Conservation (phyloP, 1,140 invertebrate species). For the Nomia melanderi region DNA sequence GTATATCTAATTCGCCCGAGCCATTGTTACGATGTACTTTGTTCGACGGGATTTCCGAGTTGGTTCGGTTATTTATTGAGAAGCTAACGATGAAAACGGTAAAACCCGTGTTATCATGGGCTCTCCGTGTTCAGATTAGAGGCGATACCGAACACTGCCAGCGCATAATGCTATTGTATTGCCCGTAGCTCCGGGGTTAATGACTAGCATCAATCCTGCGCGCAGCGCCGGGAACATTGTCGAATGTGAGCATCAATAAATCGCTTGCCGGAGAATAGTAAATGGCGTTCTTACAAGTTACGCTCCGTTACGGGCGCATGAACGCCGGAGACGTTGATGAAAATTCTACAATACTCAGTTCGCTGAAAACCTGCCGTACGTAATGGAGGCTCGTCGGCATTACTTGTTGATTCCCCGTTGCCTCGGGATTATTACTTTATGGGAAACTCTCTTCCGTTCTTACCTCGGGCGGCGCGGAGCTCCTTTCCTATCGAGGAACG, state of each 20-base stretch:
- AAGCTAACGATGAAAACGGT: neutral
- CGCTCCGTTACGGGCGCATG: no score
- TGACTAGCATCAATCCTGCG: constrained; percentile 14
- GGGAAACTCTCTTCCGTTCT: no score
- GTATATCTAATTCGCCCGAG: no score
- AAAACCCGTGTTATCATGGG: neutral
- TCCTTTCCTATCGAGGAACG: no score
- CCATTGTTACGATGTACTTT: no score
- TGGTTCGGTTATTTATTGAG: no score
- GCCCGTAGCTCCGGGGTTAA: constrained; percentile 1
- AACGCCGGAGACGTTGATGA: neutral
- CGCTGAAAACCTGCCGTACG: no score
- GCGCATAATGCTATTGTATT: constrained; percentile 23
- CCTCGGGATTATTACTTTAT: no score
- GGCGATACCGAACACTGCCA: neutral
- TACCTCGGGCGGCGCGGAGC: no score
- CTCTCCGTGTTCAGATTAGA: constrained; percentile 4
- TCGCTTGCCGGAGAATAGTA: neutral
- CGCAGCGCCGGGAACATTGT: neutral
- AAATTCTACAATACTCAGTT: neutral
- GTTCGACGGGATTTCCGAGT: no score
- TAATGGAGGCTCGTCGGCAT: no score
- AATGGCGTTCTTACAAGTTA: neutral
- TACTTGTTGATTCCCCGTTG: no score
- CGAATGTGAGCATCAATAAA: constrained; percentile 3